phyloP scores from a whole-genome alignment of 1,140 invertebrate genomes.

The Globodera ellingtonae region DNA sequence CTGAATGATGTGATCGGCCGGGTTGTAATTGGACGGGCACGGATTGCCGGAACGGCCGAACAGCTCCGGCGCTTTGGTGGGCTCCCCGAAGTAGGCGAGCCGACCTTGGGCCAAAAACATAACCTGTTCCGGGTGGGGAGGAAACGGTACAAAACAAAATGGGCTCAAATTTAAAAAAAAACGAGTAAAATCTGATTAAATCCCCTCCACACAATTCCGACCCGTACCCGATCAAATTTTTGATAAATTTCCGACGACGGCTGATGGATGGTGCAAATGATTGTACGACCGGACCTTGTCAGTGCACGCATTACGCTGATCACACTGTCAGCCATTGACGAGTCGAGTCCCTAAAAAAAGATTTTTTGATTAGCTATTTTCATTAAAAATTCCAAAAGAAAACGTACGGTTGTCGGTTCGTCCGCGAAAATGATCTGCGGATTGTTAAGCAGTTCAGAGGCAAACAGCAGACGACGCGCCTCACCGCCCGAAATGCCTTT shows the following conservation, averaged over 20 bases:
- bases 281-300: conserved; percentile 74
- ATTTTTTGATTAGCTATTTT: not conserved
- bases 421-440: conserved; percentile 79
- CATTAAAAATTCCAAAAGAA: not conserved
- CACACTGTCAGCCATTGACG: conserved; percentile 76
- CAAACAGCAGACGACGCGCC: conserved; percentile 68
- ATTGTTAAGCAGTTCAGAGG: conserved; percentile 73
- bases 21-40: conserved; percentile 73
- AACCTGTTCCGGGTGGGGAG: conserved; percentile 38
- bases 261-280: conserved; percentile 84
- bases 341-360: conserved; percentile 72
- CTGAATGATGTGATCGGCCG: conserved; percentile 75
- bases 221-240: conserved; percentile 72
- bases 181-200: not conserved
- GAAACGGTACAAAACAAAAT: conserved; percentile 5
- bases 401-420: conserved; percentile 77
- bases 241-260: conserved; percentile 82
- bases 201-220: too few relatives aligned
- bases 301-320: conserved; percentile 73
- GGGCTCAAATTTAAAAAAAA: not conserved
- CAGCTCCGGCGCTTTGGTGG: conserved; percentile 52
- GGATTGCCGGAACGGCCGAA: conserved; percentile 72
- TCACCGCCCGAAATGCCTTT: conserved; percentile 66
- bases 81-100: conserved; percentile 65
- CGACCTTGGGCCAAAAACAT: conserved; percentile 67